Evolutionary conservation across 1,140 invertebrate genomes (phyloP), one percentile per base, ranked within the genome.

Genomic region (Megalopta genalis): DNA sequence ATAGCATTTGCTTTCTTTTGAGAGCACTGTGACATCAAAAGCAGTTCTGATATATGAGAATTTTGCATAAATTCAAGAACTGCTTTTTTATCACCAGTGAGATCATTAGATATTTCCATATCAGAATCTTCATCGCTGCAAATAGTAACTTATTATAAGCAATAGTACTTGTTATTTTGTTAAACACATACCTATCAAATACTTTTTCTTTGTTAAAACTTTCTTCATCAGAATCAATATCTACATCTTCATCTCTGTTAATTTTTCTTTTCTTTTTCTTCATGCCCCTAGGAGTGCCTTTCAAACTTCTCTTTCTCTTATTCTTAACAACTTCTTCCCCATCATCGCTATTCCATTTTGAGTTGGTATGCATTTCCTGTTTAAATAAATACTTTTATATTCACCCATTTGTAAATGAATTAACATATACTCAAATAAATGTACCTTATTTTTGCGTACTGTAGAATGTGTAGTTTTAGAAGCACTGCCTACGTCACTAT

Each of bases 21-120:
- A 0, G 96, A 96, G 88, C 96, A 96, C 0, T 95, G 94, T 71
- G 94, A 94, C 77, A 97, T 94, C 18, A 95, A 89, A 39, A 95
- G 93, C 14, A 97, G 87, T 89, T 97, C 97, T 25, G 93, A 93
- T 62, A 94, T 81, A 32, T 93, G 93, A 52, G 95, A 96, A 60
- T 90, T 95, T 90, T 96, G 95, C 85, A 97, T 94, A 88, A 97
- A 97, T 62, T 97, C 95, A 79, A 96, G 95, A 42, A 97, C 96
- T 88, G 95, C 94, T 84, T 94, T 95, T 75, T 96, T 96, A 85
- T 96, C 95, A 49, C 93, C 93, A 0, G 94, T 94, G 80, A 97
- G 92, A 77, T 95, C 94, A 81, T 96, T 94, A 12, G 94, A 95
- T 83, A 96, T 93, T 91, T 97, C 96, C 10, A 94, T 93, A 89